Evolutionary conservation across 2,888 invertebrate genomes (phyloP).

Genomic region (Aphidoletes aphidimyza): DNA sequence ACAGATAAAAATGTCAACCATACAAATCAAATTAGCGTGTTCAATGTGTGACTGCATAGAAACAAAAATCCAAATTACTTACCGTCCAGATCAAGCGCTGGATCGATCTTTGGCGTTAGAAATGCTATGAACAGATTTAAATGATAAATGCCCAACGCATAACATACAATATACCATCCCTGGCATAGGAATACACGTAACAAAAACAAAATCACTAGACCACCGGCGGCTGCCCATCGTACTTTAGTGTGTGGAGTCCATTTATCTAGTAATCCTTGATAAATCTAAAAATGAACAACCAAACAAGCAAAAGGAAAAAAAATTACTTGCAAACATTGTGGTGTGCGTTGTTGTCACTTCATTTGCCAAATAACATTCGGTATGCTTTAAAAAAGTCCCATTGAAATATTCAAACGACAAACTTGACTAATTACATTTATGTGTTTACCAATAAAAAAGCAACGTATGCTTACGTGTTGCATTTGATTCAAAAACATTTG

Average conservation of each 20-base stretch:
- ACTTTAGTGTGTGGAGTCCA: constrained; percentile 85
- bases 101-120: constrained; percentile 99
- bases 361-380: too few relatives aligned
- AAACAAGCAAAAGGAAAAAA: not conserved
- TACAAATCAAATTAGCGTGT: too few relatives aligned
- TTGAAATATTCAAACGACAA: too few relatives aligned
- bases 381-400: too few relatives aligned
- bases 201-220: constrained; percentile 79
- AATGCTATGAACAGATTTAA: constrained; percentile 99
- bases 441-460: too few relatives aligned
- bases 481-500: too few relatives aligned
- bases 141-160: constrained; percentile 98
- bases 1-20: too few relatives aligned
- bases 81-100: constrained; percentile 94
- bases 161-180: constrained; percentile 99
- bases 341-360: too few relatives aligned
- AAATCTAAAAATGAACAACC: constrained; percentile 64
- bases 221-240: constrained; percentile 81
- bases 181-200: constrained; percentile 85
- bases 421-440: too few relatives aligned
- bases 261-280: constrained; percentile 85
- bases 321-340: too few relatives aligned
- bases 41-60: too few relatives aligned
- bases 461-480: too few relatives aligned
- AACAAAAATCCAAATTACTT: constrained; percentile 62